Percentiles rank a stretch among this genome's conserved stretches.
Conservation (phyloP, 2,113 vertebrate species). For the Zeus faber region DNA sequence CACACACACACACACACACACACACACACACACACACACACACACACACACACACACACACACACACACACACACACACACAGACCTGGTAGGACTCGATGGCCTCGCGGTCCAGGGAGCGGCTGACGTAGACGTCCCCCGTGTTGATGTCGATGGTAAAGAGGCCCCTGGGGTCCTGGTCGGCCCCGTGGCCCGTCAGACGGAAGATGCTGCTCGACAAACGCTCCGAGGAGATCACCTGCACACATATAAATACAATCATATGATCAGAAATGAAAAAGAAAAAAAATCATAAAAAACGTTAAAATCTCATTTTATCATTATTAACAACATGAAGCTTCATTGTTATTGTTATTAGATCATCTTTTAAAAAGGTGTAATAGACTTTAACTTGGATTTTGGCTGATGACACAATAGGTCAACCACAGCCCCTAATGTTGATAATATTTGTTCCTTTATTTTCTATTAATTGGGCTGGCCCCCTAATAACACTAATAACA, state of each 20-base stretch:
- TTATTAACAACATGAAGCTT: too few species aligned
- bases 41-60: constrained; percentile 13
- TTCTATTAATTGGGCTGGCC: too few species aligned
- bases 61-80: constrained; percentile 30
- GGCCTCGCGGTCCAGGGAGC: constrained; percentile 84
- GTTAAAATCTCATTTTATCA: constrained; percentile 6
- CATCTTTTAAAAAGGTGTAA: too few species aligned
- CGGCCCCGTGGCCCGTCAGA: constrained; percentile 89
- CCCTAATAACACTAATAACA: too few species aligned
- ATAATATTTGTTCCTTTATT: too few species aligned
- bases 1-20: constrained; percentile 14
- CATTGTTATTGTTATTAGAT: too few species aligned
- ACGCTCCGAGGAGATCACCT: constrained; percentile 85
- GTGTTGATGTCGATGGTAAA: constrained; percentile 88
- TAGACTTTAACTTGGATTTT: too few species aligned
- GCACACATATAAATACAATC: constrained; percentile 32
- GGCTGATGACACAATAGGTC: too few species aligned
- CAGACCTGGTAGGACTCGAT: constrained; percentile 86
- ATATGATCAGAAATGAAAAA: too few species aligned
- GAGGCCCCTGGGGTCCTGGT: constrained; percentile 88
- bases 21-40: constrained; percentile 1
- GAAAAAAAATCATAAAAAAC: too few species aligned
- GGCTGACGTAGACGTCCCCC: constrained; percentile 87
- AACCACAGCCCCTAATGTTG: too few species aligned
- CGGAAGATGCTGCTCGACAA: constrained; percentile 83